Base-by-base conservation (phyloP, 2,797 vertebrate species). In the Protonibea diacanthus region DNA sequence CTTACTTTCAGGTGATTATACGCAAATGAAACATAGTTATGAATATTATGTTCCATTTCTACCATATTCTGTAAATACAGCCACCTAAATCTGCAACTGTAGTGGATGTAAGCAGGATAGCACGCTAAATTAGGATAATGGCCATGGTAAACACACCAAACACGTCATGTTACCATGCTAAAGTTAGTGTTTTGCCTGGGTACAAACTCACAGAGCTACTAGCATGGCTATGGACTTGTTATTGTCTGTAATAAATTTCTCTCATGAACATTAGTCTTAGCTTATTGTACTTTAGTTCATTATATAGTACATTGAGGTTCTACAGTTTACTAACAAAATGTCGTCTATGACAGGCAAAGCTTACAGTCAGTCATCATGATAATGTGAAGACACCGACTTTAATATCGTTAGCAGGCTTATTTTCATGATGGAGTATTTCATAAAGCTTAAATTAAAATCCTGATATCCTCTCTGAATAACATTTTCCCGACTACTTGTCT, bases 391-490 rank as follows among this genome's bases (percentile, higher is more conserved):
- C 48, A 48, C 10, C 33, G 20, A 38, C 48, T 23, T 20, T 27
- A 42, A 61, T 48, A 18, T 58, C 8, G 64, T 56, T 45, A 44
- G 5, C 38, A 69, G 62, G 23, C n/a, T 47, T 25, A 52, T 45
- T 47, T 62, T 29, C 47, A 33, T 48, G 44, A 76, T 17, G 29
- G 21, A 76, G 44, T 15, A 11, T 48, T 65, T 63, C 67, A 29
- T 57, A 23, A 80, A 59, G 29, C 5, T 0, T 17, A 64, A 49
- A 72, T 71, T 8, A 65, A 79, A 65, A 64, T 13, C 40, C 59
- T 44, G 42, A 83, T 55, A 56, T 55, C 48, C 27, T 51, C 52
- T 52, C 12, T 74, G 58, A 71, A 73, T 10, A 66, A 18, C 1
- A 23, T 59, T 63, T 53, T 29, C 45, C 44, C 27, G 1, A 7